Conservation (phyloP, 2,888 invertebrate genomes). For the Mongoloraphidia duomilia region DNA sequence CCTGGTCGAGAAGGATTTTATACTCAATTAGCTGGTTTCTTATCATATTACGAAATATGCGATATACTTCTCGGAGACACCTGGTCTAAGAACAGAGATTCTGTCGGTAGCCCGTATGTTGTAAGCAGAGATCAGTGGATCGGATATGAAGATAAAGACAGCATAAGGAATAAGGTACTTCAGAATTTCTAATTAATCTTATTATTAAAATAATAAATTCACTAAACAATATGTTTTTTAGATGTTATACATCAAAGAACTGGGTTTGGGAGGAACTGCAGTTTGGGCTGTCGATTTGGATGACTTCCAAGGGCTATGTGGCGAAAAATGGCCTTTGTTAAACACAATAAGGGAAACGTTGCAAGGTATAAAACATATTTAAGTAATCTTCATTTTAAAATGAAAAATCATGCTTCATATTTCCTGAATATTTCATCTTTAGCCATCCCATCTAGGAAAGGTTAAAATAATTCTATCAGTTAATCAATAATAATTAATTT, state of each 20-base stretch:
- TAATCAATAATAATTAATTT: neutral
- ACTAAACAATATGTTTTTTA: constrained; percentile 22
- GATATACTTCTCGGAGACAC: constrained; percentile 25
- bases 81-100: constrained; percentile 31
- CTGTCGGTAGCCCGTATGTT: constrained; percentile 48
- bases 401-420: no score
- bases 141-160: constrained; percentile 56
- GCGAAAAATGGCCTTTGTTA: constrained; percentile 53
- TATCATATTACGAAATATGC: constrained; percentile 60
- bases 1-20: constrained; percentile 51
- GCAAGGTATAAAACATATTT: constrained; percentile 29
- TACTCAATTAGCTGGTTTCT: constrained; percentile 49
- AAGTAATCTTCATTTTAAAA: neutral
- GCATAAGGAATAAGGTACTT: constrained; percentile 47
- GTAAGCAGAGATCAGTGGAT: constrained; percentile 66
- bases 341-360: constrained; percentile 40
- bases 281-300: constrained; percentile 62
- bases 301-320: constrained; percentile 66
- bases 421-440: no score
- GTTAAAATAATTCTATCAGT: neutral
- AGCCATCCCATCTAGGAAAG: neutral
- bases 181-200: neutral
- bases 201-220: neutral
- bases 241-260: constrained; percentile 46
- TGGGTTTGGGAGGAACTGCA: constrained; percentile 53